Evolutionary conservation across 1,140 invertebrate genomes (phyloP), one percentile per base, ranked within the genome.

Genomic region (Panagrolaimus sp.): DNA sequence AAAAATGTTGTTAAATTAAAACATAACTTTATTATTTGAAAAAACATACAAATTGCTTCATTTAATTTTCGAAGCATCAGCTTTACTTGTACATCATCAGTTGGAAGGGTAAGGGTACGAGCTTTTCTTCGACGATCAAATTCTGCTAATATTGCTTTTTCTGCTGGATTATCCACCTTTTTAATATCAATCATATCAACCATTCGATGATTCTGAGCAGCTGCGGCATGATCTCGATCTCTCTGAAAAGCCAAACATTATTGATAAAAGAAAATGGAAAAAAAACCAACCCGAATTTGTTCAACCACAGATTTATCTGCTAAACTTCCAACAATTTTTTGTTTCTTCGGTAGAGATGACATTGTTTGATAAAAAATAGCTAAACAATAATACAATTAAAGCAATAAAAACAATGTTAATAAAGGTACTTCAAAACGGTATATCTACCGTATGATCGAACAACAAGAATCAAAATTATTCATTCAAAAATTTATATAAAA

Each of bases 171-270:
- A 43, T 65, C 72, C 14, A 78, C 68, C n/a, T 73, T 65, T 7
- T 43, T 44, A 12, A 78, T 45, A 62, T 78, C 76, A 1, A 28
- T 58, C 1, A 58, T 21, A 58, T 58, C 52, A 1, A 58, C 52
- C 0, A n/a, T 58, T 64, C 28, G 26, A 8, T 17, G 17, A 21
- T 24, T 24, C 0, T 21, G 43, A 14, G n/a, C 38, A 15, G 94
- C 84, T 96, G 93, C 52, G 98, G 86, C 86, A 97, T 94, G 26
- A 91, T 91, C 3, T 98, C 86, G 87, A 98, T 98, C 82, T 95
- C 94, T 85, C 96, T 98, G 12, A 98, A 86, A 32, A 91, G 89
- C 38, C 89, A 89, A 17, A 98, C 89, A 8, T 21, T 21, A 52
- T 15, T 14, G 17, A 17, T 21, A 52, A 52, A 0, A 52, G 26